Conservation (phyloP, 1,140 invertebrate species). For the Drosophila takahashii region DNA sequence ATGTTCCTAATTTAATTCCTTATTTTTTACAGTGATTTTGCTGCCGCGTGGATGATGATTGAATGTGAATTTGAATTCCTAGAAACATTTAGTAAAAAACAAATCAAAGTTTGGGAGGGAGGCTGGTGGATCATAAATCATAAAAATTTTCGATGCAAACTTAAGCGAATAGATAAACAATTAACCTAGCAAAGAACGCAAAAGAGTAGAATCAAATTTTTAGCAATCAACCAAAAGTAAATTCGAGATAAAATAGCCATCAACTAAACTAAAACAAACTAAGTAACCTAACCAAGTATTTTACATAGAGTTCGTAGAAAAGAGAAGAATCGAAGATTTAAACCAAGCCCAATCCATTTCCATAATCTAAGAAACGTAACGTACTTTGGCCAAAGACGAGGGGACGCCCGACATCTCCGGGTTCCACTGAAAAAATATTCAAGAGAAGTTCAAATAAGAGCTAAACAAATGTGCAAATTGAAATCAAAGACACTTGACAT, state of each 20-base stretch:
- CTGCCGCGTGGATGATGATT: conserved; percentile 9
- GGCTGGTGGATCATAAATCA: conserved; percentile 5
- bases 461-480: conserved; percentile 74
- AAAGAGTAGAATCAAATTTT: conserved; percentile 61
- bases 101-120: not conserved
- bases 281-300: conserved; percentile 69
- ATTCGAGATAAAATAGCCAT: conserved; percentile 51
- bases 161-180: conserved; percentile 53
- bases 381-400: conserved; percentile 43
- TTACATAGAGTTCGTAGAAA: conserved; percentile 68
- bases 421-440: not conserved
- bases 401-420: conserved; percentile 30
- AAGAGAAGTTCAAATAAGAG: conserved; percentile 29
- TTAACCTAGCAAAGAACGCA: conserved; percentile 53
- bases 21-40: conserved; percentile 5
- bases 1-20: conserved; percentile 9
- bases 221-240: conserved; percentile 41
- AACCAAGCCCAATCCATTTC: conserved; percentile 50
- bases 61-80: not conserved
- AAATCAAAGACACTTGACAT: conserved; percentile 74
- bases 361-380: conserved; percentile 66
- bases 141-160: conserved; percentile 41
- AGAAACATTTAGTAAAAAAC: conserved; percentile 29
- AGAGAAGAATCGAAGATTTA: conserved; percentile 6
- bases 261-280: conserved; percentile 45